Conservation (phyloP, 2,113 vertebrate species). For the Poeciliopsis retropinna region DNA sequence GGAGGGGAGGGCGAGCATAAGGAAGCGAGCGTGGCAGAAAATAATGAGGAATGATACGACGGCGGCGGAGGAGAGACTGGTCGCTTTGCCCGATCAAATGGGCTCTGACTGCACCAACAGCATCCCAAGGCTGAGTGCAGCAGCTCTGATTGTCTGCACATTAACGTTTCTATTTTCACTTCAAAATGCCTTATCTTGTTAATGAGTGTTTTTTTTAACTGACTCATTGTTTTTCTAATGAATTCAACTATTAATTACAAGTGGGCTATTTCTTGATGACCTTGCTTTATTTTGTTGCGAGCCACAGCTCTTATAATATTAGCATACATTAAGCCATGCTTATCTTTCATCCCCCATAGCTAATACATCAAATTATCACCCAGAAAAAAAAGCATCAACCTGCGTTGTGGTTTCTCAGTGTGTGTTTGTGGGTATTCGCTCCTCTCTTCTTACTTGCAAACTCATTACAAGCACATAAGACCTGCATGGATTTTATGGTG, state of each 20-base stretch:
- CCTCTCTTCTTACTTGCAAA: conserved; percentile 57
- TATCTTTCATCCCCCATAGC: conserved; percentile 70
- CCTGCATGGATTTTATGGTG: conserved; percentile 78
- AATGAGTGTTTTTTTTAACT: conserved; percentile 60
- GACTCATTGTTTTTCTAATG: conserved; percentile 73
- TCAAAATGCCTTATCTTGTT: conserved; percentile 64
- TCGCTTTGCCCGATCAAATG: conserved; percentile 44
- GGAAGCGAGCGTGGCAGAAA: conserved; percentile 59
- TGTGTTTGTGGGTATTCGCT: conserved; percentile 63
- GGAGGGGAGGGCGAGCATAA: conserved; percentile 37
- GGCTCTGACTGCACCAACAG: conserved; percentile 23
- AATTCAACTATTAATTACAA: conserved; percentile 72
- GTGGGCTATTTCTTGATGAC: conserved; percentile 59
- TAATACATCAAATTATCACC: conserved; percentile 71
- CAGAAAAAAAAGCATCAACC: conserved; percentile 5
- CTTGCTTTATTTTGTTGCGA: conserved; percentile 73
- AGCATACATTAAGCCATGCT: conserved; percentile 74
- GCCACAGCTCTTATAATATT: conserved; percentile 68
- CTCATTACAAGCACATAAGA: conserved; percentile 78
- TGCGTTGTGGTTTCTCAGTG: conserved; percentile 12
- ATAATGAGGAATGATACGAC: conserved; percentile 76
- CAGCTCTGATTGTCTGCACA: conserved; percentile 44
- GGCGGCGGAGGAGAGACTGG: conserved; percentile 45
- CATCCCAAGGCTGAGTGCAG: conserved; percentile 38
- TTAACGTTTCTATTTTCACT: conserved; percentile 59